A percentile compares a stretch with the other conserved stretches of the same genome.
Conservation (phyloP, 2,797 vertebrate species). For the Smutsia temminckii region DNA sequence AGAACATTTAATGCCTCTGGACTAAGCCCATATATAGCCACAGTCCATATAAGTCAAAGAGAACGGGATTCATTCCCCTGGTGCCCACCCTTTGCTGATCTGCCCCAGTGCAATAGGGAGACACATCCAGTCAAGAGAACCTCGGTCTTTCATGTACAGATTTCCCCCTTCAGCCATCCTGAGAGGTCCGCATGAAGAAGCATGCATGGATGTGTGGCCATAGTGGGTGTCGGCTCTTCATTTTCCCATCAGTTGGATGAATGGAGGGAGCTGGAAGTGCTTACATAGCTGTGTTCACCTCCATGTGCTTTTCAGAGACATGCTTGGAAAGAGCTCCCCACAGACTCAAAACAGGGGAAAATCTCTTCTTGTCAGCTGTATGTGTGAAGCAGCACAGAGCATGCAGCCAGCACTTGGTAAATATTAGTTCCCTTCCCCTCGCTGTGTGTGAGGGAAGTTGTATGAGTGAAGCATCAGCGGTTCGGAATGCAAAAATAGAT, state of each 20-base stretch:
- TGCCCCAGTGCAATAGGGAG: not conserved
- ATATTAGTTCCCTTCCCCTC: conserved; percentile 50
- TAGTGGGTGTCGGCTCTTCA: not conserved
- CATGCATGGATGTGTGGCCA: fast-evolving
- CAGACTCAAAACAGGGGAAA: not conserved
- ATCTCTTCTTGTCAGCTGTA: fast-evolving
- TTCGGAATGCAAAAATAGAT: conserved; percentile 69
- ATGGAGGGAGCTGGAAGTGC: not conserved
- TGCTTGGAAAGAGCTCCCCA: not conserved
- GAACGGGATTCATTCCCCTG: not conserved
- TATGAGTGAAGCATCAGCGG: conserved; percentile 60
- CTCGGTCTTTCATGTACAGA: fast-evolving
- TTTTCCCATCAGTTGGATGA: not conserved
- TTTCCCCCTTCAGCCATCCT: not conserved
- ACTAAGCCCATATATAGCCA: not conserved
- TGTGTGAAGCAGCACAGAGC: not conserved
- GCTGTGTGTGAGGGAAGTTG: conserved; percentile 50
- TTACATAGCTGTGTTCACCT: not conserved
- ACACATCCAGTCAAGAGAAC: fast-evolving
- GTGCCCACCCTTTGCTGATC: not conserved
- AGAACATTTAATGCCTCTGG: not conserved
- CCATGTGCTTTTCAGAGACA: not conserved
- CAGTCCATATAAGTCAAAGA: not conserved
- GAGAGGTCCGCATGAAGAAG: not conserved
- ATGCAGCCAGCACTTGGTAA: not conserved